phyloP scores from a whole-genome alignment of 2,113 vertebrate genomes.

The Cephalophus harveyi region DNA sequence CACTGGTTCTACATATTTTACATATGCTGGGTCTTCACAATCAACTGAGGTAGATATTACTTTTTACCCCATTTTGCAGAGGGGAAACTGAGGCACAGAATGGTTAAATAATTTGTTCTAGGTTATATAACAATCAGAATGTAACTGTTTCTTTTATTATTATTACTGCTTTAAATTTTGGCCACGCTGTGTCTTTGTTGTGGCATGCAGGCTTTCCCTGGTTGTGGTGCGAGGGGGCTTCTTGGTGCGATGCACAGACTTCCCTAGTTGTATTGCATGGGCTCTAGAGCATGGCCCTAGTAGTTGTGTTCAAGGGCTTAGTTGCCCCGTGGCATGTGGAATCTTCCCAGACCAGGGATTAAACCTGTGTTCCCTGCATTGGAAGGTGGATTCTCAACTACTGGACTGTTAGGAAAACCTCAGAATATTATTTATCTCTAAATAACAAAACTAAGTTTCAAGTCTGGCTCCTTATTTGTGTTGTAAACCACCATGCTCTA shows the following conservation, averaged over 20 bases:
- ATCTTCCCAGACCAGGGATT: neutral
- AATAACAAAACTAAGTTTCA: neutral
- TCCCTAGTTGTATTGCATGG: neutral
- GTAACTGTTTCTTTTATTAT: neutral
- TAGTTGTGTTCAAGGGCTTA: neutral
- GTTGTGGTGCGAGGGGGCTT: neutral
- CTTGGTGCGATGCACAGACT: accelerated
- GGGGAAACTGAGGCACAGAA: neutral
- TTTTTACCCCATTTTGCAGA: neutral
- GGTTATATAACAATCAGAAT: neutral
- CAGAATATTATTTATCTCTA: neutral
- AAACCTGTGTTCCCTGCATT: neutral
- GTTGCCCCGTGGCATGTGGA: neutral
- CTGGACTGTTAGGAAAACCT: neutral
- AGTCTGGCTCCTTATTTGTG: neutral
- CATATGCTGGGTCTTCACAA: neutral
- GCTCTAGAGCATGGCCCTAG: neutral
- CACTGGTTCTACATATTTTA: neutral
- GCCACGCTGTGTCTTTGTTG: neutral
- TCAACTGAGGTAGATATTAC: neutral
- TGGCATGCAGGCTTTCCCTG: neutral
- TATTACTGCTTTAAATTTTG: neutral
- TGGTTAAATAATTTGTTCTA: neutral
- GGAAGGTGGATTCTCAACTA: neutral
- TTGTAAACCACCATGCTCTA: neutral